Conservation (phyloP, 92 coral and sea anemone genomes). For the Ricordea florida region DNA sequence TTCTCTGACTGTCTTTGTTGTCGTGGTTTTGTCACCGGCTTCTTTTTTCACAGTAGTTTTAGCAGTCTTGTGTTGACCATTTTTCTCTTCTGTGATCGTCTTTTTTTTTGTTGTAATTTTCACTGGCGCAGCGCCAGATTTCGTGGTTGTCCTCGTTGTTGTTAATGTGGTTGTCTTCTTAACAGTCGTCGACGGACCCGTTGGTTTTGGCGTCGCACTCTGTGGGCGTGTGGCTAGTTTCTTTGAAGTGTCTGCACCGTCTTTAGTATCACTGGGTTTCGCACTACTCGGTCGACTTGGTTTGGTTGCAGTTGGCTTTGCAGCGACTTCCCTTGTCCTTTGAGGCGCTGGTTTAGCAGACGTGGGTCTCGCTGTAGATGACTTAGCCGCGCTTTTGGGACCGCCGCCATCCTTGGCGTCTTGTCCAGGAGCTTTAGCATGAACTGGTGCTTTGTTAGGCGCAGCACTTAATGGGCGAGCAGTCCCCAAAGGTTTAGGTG, state of each 20-base stretch:
- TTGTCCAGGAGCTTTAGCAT: too few species aligned
- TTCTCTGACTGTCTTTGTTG: slow-evolving; percentile 52
- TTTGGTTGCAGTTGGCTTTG: neutral
- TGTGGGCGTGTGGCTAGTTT: slow-evolving; percentile 10
- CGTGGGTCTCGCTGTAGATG: slow-evolving; percentile 6
- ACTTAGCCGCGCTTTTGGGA: neutral
- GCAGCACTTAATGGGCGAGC: too few species aligned
- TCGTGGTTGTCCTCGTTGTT: slow-evolving; percentile 19
- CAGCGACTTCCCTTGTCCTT: too few species aligned
- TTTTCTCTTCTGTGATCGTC: slow-evolving; percentile 40
- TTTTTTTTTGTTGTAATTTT: slow-evolving; percentile 25
- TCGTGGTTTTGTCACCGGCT: slow-evolving; percentile 45
- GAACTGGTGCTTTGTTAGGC: too few species aligned
- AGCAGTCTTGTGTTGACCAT: slow-evolving; percentile 25
- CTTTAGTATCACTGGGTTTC: slow-evolving; percentile 25
- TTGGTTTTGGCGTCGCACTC: slow-evolving; percentile 57
- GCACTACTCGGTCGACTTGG: slow-evolving; percentile 49
- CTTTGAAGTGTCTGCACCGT: neutral
- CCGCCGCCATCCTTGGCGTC: too few species aligned
- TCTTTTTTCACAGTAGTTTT: slow-evolving; percentile 66
- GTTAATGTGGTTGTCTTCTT: slow-evolving; percentile 41
- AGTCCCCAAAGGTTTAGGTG: too few species aligned
- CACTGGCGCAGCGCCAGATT: slow-evolving; percentile 25
- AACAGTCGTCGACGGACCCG: too few species aligned
- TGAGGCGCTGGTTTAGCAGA: too few species aligned